Conservation (phyloP, 2,888 invertebrate species). For the Pinctada fucata region DNA sequence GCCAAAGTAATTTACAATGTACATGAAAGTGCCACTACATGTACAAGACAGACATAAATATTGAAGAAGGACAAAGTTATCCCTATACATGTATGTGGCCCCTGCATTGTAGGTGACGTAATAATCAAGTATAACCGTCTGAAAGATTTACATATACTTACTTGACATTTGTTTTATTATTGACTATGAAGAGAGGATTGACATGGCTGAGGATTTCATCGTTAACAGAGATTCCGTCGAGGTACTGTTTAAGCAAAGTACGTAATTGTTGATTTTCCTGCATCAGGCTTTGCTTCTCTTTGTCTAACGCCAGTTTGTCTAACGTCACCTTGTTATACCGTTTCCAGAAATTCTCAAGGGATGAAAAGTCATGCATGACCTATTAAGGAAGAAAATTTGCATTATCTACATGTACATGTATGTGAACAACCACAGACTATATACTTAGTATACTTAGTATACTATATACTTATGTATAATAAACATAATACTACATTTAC, state of each 20-base stretch:
- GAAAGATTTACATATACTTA: conserved; percentile 53
- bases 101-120: too few relatives aligned
- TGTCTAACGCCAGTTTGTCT: conserved; percentile 79
- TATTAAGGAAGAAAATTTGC: conserved; percentile 36
- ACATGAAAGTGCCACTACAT: too few relatives aligned
- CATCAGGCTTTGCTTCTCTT: conserved; percentile 76
- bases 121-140: too few relatives aligned
- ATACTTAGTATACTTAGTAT: too few relatives aligned
- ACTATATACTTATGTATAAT: too few relatives aligned
- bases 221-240: conserved; percentile 77
- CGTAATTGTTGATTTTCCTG: conserved; percentile 81
- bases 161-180: conserved; percentile 76
- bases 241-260: conserved; percentile 76
- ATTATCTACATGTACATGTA: not conserved
- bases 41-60: too few relatives aligned
- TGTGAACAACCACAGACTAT: too few relatives aligned
- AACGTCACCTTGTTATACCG: conserved; percentile 81
- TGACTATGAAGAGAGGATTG: conserved; percentile 77
- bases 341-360: conserved; percentile 84
- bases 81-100: too few relatives aligned
- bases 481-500: too few relatives aligned
- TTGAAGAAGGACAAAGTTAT: too few relatives aligned
- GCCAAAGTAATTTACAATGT: too few relatives aligned
- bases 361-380: conserved; percentile 75
- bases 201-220: conserved; percentile 76